These are phyloP conservation scores for Caenorhabditis sinica DNA, from an alignment of 2,888 invertebrate genomes.

Conservation along the genomic window DNA sequence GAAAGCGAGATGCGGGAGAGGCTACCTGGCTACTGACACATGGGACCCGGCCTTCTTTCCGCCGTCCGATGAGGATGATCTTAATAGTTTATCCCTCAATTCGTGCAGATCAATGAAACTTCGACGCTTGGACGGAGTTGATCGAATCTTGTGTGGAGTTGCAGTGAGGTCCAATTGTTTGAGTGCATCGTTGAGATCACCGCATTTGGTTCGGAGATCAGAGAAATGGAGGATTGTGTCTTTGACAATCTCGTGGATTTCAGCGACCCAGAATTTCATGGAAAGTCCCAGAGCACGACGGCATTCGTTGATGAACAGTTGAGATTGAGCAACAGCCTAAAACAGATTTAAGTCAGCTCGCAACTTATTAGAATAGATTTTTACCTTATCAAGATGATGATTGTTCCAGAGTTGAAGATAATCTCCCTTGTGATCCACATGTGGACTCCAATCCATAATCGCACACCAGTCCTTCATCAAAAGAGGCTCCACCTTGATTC, in stretches of 20 bases:
- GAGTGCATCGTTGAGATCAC: slow-evolving; percentile 83
- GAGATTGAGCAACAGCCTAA: slow-evolving; percentile 83
- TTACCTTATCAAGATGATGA: slow-evolving; percentile 82
- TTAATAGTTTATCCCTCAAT: slow-evolving; percentile 81
- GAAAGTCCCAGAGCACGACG: slow-evolving; percentile 83
- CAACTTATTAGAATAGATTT: slow-evolving; percentile 5
- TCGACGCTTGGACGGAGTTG: slow-evolving; percentile 83
- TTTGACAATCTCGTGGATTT: slow-evolving; percentile 84
- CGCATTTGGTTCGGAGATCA: slow-evolving; percentile 83
- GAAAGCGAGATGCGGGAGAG: slow-evolving; percentile 67
- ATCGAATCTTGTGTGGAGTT: slow-evolving; percentile 84
- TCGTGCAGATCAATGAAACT: slow-evolving; percentile 83
- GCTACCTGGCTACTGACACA: slow-evolving; percentile 82
- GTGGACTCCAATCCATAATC: slow-evolving; percentile 84
- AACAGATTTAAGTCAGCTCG: neutral
- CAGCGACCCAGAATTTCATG: slow-evolving; percentile 84
- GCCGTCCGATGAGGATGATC: slow-evolving; percentile 76
- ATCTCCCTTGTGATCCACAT: slow-evolving; percentile 83
- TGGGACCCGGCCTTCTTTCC: slow-evolving; percentile 81
- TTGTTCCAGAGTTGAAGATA: slow-evolving; percentile 83
- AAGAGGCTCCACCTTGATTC: slow-evolving; percentile 83
- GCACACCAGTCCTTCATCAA: slow-evolving; percentile 84
- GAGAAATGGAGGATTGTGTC: slow-evolving; percentile 84
- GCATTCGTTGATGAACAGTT: slow-evolving; percentile 84
- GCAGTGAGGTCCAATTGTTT: slow-evolving; percentile 83